Conservation (phyloP, 1,140 invertebrate species). For the Drepana arcuata region DNA sequence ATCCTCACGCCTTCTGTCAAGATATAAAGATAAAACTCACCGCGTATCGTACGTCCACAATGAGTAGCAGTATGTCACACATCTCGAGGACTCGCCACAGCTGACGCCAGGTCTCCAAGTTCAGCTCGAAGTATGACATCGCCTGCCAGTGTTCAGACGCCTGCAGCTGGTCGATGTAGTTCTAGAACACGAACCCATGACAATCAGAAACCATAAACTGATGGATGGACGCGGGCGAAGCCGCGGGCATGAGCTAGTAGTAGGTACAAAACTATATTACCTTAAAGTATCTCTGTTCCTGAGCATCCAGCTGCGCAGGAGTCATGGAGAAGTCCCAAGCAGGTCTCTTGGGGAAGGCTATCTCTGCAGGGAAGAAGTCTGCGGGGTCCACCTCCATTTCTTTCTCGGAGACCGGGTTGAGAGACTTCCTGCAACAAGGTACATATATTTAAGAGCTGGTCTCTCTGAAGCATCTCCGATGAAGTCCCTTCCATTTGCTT, state of each 20-base stretch:
- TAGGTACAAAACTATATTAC: too few species aligned
- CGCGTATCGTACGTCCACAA: conserved; percentile 88
- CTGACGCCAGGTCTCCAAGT: conserved; percentile 95
- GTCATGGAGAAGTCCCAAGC: conserved; percentile 83
- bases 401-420: conserved; percentile 71
- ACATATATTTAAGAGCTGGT: too few species aligned
- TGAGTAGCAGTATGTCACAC: conserved; percentile 88
- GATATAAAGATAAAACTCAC: conserved; percentile 74
- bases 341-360: conserved; percentile 89
- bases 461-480: too few species aligned
- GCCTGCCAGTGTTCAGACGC: conserved; percentile 63
- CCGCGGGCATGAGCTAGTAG: too few species aligned
- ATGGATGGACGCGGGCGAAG: too few species aligned
- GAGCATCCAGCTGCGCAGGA: conserved; percentile 79
- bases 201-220: too few species aligned
- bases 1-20: too few species aligned
- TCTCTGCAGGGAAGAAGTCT: conserved; percentile 79
- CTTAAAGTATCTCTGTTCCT: conserved; percentile 84
- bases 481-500: too few species aligned
- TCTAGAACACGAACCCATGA: too few species aligned
- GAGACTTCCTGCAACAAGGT: conserved; percentile 58
- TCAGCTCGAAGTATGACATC: conserved; percentile 83
- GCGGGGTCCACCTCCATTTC: conserved; percentile 80
- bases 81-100: conserved; percentile 94
- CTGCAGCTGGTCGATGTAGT: conserved; percentile 66